phyloP scores from a whole-genome alignment of 1,140 invertebrate genomes.

The Thaumetopoea pityocampa region DNA sequence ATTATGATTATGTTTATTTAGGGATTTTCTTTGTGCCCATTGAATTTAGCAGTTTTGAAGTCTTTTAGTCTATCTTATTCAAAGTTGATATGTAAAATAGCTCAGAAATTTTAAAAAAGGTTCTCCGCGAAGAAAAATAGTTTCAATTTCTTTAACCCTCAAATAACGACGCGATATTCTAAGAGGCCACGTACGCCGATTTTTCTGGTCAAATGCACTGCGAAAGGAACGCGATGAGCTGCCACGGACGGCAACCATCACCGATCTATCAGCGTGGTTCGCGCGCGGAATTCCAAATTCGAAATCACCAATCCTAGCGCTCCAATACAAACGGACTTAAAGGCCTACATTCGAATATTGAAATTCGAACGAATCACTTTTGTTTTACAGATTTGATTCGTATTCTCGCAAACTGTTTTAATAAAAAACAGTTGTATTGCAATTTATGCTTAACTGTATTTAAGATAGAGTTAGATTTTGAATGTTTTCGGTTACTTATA shows the following conservation, averaged over 20 bases:
- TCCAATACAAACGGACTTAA: slow-evolving; percentile 54
- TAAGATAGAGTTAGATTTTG: slow-evolving; percentile 17
- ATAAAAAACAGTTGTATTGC: neutral
- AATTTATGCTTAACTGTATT: slow-evolving; percentile 20
- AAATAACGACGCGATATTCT: slow-evolving; percentile 1
- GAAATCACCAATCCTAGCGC: slow-evolving; percentile 59
- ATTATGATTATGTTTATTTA: no score
- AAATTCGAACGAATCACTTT: slow-evolving; percentile 59
- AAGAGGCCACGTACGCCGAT: slow-evolving; percentile 37
- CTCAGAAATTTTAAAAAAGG: neutral
- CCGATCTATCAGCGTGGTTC: slow-evolving; percentile 62
- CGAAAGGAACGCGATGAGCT: slow-evolving; percentile 30
- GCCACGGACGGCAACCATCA: slow-evolving; percentile 39
- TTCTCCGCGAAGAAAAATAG: slow-evolving; percentile 6
- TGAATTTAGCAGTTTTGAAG: no score
- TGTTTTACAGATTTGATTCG: slow-evolving; percentile 56
- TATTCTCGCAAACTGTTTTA: slow-evolving; percentile 19
- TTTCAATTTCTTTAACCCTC: slow-evolving; percentile 3
- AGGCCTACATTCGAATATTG: slow-evolving; percentile 41
- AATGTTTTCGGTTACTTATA: slow-evolving; percentile 1
- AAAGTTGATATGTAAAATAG: slow-evolving; percentile 7
- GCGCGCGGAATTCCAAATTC: slow-evolving; percentile 59
- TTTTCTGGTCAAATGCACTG: slow-evolving; percentile 64
- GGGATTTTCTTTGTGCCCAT: no score
- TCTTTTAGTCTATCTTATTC: neutral